Conservation (phyloP, 2,113 vertebrate genomes). For the Anarrhichthys ocellatus region DNA sequence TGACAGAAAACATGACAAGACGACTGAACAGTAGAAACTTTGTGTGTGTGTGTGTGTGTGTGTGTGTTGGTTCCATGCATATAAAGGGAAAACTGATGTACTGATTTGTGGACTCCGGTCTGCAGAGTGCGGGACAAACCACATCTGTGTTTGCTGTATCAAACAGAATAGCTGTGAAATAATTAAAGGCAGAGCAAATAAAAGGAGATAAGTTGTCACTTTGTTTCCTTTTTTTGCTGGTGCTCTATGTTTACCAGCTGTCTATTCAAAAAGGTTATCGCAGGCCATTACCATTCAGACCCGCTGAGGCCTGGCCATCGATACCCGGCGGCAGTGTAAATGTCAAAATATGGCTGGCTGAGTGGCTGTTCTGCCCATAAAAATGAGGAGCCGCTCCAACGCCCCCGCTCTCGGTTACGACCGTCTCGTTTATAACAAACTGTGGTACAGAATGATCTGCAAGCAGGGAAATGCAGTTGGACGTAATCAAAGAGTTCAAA, state of each 20-base stretch:
- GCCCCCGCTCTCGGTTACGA: conserved; percentile 11
- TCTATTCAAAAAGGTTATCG: conserved; percentile 66
- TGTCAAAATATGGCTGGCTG: conserved; percentile 66
- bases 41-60: conserved; percentile 17
- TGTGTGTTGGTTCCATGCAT: neutral
- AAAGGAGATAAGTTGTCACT: conserved; percentile 5
- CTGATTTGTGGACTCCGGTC: neutral
- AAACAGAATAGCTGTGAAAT: conserved; percentile 3
- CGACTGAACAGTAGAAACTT: neutral
- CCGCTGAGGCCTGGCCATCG: conserved; percentile 34
- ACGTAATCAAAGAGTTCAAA: neutral
- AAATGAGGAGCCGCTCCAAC: conserved; percentile 34
- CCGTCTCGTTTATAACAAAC: neutral
- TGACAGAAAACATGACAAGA: conserved; percentile 5
- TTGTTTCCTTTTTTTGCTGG: neutral
- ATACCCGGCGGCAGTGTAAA: conserved; percentile 62
- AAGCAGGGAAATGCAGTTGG: neutral
- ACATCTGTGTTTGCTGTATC: conserved; percentile 16
- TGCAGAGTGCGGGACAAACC: neutral
- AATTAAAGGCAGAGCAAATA: conserved; percentile 5
- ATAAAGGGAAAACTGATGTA: neutral
- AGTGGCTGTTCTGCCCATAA: conserved; percentile 25
- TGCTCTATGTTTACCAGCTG: conserved; percentile 50
- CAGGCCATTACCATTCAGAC: conserved; percentile 55
- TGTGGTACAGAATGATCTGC: neutral